Conservation (phyloP, 2,797 vertebrate genomes). For the Cirrhinus molitorella region DNA sequence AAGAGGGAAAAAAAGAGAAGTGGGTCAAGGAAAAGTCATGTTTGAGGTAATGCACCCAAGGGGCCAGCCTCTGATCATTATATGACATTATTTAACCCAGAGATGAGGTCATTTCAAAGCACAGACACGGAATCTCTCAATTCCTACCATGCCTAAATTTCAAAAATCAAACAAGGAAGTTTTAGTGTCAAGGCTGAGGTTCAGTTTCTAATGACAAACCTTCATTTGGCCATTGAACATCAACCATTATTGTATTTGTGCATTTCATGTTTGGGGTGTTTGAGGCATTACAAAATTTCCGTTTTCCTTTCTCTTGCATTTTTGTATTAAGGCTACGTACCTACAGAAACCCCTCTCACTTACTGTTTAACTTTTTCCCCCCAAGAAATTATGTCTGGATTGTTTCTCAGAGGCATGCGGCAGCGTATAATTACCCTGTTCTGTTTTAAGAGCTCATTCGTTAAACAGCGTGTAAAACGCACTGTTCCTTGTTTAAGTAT, state of each 20-base stretch:
- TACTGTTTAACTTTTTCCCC: conserved; percentile 57
- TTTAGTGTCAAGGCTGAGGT: not conserved
- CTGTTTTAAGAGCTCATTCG: conserved; percentile 43
- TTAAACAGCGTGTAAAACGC: conserved; percentile 53
- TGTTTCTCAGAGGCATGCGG: conserved; percentile 46
- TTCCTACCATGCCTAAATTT: conserved; percentile 31
- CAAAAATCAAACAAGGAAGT: conserved; percentile 17
- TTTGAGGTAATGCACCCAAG: conserved; percentile 82
- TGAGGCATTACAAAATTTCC: not conserved
- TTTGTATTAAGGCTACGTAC: conserved; percentile 46
- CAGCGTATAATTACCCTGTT: conserved; percentile 48
- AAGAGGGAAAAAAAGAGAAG: conserved; percentile 59
- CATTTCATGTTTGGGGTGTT: not conserved
- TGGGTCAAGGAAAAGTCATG: conserved; percentile 83
- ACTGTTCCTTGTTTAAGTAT: conserved; percentile 53
- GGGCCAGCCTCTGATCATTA: conserved; percentile 77
- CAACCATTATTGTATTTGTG: not conserved
- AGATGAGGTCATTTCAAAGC: conserved; percentile 77
- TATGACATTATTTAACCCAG: conserved; percentile 80
- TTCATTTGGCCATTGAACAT: not conserved
- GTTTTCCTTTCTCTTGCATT: conserved; percentile 32
- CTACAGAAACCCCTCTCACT: conserved; percentile 53
- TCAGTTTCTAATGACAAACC: conserved; percentile 1
- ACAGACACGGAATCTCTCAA: conserved; percentile 30
- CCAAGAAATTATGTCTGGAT: conserved; percentile 40